Evolutionary conservation across 2,888 invertebrate species (phyloP).

Genomic region (Leptinotarsa juncta): DNA sequence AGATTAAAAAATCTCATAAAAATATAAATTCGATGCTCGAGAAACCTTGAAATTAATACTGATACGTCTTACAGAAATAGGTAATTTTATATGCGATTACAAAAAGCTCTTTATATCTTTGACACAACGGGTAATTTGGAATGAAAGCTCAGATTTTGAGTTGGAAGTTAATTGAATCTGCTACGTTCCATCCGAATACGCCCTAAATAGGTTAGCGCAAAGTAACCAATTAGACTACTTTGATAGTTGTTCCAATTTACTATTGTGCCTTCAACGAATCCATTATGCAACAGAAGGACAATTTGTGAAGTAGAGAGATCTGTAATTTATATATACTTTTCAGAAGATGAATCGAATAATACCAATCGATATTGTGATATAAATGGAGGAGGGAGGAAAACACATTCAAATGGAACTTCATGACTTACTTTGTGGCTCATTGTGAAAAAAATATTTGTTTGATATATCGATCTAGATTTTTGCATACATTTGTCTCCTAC

Average conservation of each 20-base stretch:
- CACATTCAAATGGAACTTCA: too few relatives aligned
- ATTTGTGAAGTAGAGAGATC: too few relatives aligned
- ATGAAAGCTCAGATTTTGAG: constrained; percentile 27
- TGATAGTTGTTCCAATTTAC: neutral
- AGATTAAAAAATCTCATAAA: neutral
- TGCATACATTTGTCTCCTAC: too few relatives aligned
- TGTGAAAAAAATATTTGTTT: too few relatives aligned
- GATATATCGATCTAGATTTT: too few relatives aligned
- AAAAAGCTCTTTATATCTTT: constrained; percentile 24
- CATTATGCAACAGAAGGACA: too few relatives aligned
- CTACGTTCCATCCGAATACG: constrained; percentile 22
- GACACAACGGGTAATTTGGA: constrained; percentile 25
- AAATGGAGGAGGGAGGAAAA: too few relatives aligned
- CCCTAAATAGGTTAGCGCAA: neutral
- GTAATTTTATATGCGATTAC: constrained; percentile 8
- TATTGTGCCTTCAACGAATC: neutral
- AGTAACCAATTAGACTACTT: neutral
- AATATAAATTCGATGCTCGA: neutral
- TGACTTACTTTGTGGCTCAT: too few relatives aligned
- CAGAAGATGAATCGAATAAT: too few relatives aligned
- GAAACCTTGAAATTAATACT: neutral
- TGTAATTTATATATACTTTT: too few relatives aligned
- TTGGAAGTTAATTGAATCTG: constrained; percentile 3
- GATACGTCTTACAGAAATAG: neutral
- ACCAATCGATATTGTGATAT: too few relatives aligned